Conservation (phyloP, 2,797 vertebrate species). For the Eurystomus glaucurus region DNA sequence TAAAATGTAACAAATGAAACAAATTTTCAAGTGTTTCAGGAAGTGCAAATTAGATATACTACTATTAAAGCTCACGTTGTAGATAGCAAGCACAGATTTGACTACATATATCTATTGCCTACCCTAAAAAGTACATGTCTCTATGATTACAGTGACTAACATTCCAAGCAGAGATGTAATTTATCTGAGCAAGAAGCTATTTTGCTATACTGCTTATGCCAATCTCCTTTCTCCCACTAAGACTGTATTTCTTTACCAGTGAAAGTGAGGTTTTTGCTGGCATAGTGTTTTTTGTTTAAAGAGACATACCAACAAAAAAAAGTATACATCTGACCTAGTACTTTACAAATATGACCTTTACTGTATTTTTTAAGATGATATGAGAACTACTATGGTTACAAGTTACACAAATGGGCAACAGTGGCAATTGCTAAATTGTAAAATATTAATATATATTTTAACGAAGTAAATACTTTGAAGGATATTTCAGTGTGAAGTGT, state of each 20-base stretch:
- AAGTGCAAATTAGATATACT: neutral
- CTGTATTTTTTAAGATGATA: neutral
- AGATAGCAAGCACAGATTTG: neutral
- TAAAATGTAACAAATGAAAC: neutral
- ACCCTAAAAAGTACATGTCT: neutral
- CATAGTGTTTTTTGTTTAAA: neutral
- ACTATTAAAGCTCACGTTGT: neutral
- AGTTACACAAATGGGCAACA: conserved; percentile 18
- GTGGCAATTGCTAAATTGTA: conserved; percentile 54
- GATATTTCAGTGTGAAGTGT: conserved; percentile 13
- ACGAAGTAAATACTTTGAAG: conserved; percentile 49
- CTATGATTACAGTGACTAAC: neutral
- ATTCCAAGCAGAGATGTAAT: neutral
- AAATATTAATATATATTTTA: conserved; percentile 62
- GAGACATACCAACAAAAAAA: neutral
- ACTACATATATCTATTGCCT: neutral
- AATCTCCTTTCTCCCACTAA: neutral
- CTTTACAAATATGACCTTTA: neutral
- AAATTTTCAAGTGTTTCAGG: neutral
- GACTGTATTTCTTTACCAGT: neutral
- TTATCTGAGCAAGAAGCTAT: neutral
- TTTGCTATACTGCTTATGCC: neutral
- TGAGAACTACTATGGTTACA: neutral
- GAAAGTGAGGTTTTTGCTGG: neutral
- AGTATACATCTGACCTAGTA: neutral